Evolutionary conservation across 2,888 invertebrate genomes (phyloP).

Genomic region (Acrocyrtus sp.): DNA sequence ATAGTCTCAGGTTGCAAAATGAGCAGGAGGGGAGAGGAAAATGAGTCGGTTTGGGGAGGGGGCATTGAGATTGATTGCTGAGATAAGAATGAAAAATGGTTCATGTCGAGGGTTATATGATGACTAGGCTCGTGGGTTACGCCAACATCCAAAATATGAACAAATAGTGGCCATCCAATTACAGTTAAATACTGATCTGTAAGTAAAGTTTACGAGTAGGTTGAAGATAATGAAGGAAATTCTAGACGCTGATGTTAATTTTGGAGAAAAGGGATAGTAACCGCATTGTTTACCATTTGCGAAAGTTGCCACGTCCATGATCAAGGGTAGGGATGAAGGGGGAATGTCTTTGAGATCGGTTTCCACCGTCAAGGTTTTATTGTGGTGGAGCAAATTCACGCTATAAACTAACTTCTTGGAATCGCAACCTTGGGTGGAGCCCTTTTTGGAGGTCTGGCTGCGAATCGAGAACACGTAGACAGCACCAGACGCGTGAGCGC

Average conservation of each 20-base stretch:
- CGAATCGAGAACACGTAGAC: conserved; percentile 50
- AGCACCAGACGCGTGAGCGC: conserved; percentile 58
- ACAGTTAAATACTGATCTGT: conserved; percentile 83
- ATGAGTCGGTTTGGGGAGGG: neutral
- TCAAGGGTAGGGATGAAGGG: conserved; percentile 14
- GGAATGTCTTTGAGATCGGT: conserved; percentile 12
- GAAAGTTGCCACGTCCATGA: conserved; percentile 54
- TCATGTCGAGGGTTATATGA: conserved; percentile 54
- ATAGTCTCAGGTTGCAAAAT: conserved; percentile 9
- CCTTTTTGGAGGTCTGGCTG: neutral
- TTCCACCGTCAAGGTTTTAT: conserved; percentile 53
- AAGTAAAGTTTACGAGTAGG: neutral
- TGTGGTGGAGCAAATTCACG: conserved; percentile 59
- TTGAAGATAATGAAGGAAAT: no score
- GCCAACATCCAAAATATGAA: conserved; percentile 86
- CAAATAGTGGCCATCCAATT: conserved; percentile 84
- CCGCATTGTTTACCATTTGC: conserved; percentile 44
- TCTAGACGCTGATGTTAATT: no score
- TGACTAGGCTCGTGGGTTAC: conserved; percentile 81
- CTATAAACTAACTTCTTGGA: conserved; percentile 38
- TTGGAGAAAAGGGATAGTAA: neutral
- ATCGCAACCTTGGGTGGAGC: no score
- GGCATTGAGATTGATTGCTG: neutral
- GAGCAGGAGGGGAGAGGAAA: conserved; percentile 10
- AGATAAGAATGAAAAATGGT: conserved; percentile 28